Base-by-base conservation (phyloP, 2,797 vertebrate species). In the Distichodus sexfasciatus region DNA sequence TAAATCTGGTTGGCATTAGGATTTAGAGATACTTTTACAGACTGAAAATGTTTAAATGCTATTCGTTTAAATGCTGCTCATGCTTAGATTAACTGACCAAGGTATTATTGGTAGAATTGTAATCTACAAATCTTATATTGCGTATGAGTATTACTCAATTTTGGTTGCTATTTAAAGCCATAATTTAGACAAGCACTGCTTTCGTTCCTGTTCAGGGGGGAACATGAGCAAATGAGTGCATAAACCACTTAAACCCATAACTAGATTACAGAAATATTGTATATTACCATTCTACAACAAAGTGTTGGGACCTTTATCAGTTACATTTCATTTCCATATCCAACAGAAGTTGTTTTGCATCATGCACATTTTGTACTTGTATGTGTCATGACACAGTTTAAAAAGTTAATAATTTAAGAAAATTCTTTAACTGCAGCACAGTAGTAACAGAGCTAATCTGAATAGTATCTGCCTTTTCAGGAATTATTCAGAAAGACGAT, bases 401-500 rank as follows among this genome's bases (percentile, higher is more conserved):
- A n/a, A n/a, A n/a, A n/a, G n/a, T n/a, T 38, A 33, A 36, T 36
- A 1, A 7, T 21, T 55, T 33, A 14, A 11, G 23, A 38, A 40
- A 58, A 15, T 9, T 17, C 14, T 54, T 7, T 47, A n/a, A 10
- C 24, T 1, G n/a, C 4, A 57, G 2, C 29, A 12, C 15, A 9
- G 53, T 6, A 38, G 23, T n/a, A n/a, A n/a, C 19, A 23, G 12
- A 17, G 8, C 4, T 44, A 19, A 0, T 23, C 1, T 69, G 7
- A 59, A n/a, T 23, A 40, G 36, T 21, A 66, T 3, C 29, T 43
- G 10, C 14, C 4, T 81, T 70, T 35, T 53, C 60, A 98, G 96
- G 93, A 69, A 97, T 98, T 80, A 97, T 99, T 33, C 86, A 96
- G 83, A 91, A 93, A 74, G 90, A 87, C 7, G 87, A 88, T 6